Evolutionary conservation across 2,797 vertebrate species (phyloP).

Genomic region (Aeoliscus strigatus): DNA sequence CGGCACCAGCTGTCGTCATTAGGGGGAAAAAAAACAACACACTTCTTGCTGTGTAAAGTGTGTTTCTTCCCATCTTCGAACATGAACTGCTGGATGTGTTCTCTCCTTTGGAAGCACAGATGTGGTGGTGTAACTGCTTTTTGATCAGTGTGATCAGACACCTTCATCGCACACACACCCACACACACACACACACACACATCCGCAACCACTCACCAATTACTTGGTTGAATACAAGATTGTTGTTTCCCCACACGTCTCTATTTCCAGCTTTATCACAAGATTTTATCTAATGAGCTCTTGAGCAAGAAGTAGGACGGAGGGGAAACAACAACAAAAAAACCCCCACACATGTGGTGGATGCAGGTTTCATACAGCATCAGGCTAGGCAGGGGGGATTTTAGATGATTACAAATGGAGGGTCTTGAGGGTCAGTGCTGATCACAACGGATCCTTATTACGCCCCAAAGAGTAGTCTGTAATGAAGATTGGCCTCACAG

Average conservation of each 20-base stretch:
- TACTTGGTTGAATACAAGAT: slow-evolving; percentile 41
- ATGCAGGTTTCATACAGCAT: slow-evolving; percentile 19
- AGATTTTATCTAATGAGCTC: slow-evolving; percentile 61
- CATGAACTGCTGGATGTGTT: too few species aligned
- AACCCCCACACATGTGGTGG: slow-evolving; percentile 4
- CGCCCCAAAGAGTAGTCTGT: slow-evolving; percentile 15
- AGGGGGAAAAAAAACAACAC: too few species aligned
- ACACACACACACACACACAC: neutral
- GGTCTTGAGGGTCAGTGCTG: slow-evolving; percentile 23
- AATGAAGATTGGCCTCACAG: slow-evolving; percentile 26
- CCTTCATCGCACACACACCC: slow-evolving; percentile 12
- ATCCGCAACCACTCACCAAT: slow-evolving; percentile 10
- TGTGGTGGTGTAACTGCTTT: too few species aligned
- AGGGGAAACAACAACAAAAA: slow-evolving; percentile 30
- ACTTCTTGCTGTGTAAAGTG: too few species aligned
- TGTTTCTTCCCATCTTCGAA: too few species aligned
- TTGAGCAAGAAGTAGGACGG: slow-evolving; percentile 57
- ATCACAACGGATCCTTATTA: slow-evolving; percentile 28
- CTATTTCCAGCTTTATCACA: slow-evolving; percentile 39
- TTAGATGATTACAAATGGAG: slow-evolving; percentile 33
- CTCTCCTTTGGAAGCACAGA: too few species aligned
- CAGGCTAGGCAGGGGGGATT: slow-evolving; percentile 17
- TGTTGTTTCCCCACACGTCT: slow-evolving; percentile 33
- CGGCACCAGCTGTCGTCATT: too few species aligned
- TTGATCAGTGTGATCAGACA: too few species aligned